Percentiles rank a stretch among this genome's conserved stretches.
These are phyloP conservation scores for Trachymyrmex cornetzi DNA, from an alignment of 1,140 invertebrate genomes.

Conservation along the genomic window DNA sequence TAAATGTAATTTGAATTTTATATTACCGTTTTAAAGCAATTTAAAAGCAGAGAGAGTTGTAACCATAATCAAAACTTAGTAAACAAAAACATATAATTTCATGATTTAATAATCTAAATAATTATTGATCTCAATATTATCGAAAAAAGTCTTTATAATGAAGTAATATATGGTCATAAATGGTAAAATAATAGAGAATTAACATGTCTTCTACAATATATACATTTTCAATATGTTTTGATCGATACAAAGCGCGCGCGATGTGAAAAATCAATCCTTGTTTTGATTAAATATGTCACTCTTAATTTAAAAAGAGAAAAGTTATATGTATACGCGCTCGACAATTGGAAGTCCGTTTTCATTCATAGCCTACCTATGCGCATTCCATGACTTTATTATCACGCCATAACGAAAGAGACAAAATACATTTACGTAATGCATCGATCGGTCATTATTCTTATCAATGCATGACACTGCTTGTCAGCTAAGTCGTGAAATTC, in stretches of 20 bases:
- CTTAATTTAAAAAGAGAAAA: conserved; percentile 14
- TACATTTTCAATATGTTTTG: not conserved
- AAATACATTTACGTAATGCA: not conserved
- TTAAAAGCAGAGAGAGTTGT: not conserved
- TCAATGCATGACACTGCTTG: not conserved
- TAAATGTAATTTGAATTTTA: not conserved
- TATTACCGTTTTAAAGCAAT: not conserved
- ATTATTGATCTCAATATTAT: not conserved
- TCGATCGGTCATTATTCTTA: conserved; percentile 31
- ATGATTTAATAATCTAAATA: not conserved
- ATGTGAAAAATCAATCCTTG: not conserved
- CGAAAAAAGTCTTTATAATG: not conserved
- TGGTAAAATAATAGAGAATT: not conserved
- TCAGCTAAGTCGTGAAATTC: conserved; percentile 39
- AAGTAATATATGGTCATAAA: not conserved
- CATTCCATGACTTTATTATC: conserved; percentile 13
- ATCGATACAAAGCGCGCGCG: not conserved
- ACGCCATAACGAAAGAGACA: not conserved
- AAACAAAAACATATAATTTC: not conserved
- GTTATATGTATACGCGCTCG: not conserved
- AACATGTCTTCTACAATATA: not conserved
- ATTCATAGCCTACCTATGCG: not conserved
- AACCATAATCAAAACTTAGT: not conserved
- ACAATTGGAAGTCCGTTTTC: not conserved
- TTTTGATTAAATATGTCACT: not conserved